A percentile compares a stretch with the other conserved stretches of the same genome.
Evolutionary conservation across 2,113 vertebrate species (phyloP).

Genomic region (Asarcornis scutulata): DNA sequence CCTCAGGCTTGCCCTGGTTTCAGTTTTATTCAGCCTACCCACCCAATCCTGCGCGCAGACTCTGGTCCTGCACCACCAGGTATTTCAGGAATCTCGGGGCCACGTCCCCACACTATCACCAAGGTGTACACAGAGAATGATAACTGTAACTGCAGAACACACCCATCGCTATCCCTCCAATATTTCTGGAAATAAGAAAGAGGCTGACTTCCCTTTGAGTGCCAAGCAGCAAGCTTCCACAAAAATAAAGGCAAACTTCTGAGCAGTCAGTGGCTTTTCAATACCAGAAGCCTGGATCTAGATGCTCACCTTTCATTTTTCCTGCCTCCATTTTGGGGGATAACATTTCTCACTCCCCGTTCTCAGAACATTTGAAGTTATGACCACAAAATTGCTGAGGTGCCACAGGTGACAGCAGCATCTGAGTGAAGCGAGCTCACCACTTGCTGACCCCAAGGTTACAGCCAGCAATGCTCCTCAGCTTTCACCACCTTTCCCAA

Average conservation of each 20-base stretch:
- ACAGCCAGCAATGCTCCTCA: background rate
- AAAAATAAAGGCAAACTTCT: background rate
- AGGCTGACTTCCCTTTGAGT: background rate
- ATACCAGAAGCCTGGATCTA: background rate
- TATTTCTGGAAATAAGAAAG: background rate
- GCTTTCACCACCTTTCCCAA: background rate
- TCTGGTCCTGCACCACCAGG: background rate
- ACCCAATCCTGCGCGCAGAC: accelerated
- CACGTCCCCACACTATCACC: background rate
- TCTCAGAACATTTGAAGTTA: background rate
- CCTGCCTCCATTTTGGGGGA: background rate
- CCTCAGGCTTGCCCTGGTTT: background rate
- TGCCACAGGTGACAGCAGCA: background rate
- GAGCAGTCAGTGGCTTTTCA: background rate
- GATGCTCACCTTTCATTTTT: background rate
- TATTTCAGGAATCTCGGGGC: background rate
- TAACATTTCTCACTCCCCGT: accelerated
- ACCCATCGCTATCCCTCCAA: background rate
- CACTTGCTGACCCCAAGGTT: background rate
- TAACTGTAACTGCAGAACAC: accelerated
- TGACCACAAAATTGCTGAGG: background rate
- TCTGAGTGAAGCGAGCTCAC: accelerated
- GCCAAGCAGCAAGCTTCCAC: accelerated
- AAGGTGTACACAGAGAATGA: background rate
- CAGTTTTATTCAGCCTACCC: background rate